These are phyloP conservation scores for Drosophila monieri DNA, from an alignment of 2,888 invertebrate genomes.

Conservation along the genomic window DNA sequence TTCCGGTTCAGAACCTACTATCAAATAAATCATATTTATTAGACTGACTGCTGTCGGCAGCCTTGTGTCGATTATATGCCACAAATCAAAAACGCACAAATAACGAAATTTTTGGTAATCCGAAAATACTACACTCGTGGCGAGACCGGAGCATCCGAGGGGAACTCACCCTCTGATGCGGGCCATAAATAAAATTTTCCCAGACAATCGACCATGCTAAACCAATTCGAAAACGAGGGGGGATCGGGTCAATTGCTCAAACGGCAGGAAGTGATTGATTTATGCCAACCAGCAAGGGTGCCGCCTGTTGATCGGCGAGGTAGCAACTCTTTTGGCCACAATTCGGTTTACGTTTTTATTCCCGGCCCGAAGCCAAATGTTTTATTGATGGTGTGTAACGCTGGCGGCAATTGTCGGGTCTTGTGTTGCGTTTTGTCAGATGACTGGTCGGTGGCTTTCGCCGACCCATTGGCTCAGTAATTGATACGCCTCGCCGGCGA, in stretches of 20 bases:
- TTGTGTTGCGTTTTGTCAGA: slow-evolving; percentile 29
- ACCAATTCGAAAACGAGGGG: slow-evolving; percentile 23
- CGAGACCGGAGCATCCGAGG: slow-evolving; percentile 2
- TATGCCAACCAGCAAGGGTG: slow-evolving; percentile 46
- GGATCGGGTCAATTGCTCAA: slow-evolving; percentile 51
- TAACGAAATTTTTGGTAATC: slow-evolving; percentile 51
- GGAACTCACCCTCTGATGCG: slow-evolving; percentile 12
- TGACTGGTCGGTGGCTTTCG: slow-evolving; percentile 39
- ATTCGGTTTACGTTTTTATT: slow-evolving; percentile 60
- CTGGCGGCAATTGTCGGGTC: slow-evolving; percentile 32
- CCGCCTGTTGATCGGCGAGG: slow-evolving; percentile 23
- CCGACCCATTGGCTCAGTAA: slow-evolving; percentile 65
- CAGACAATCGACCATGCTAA: slow-evolving; percentile 39
- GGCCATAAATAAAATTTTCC: slow-evolving; percentile 67
- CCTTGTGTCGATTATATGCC: slow-evolving; percentile 41
- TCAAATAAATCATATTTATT: slow-evolving; percentile 72
- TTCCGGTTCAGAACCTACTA: slow-evolving; percentile 35
- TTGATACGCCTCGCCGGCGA: slow-evolving; percentile 60
- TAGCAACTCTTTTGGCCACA: slow-evolving; percentile 57
- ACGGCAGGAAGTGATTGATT: slow-evolving; percentile 75
- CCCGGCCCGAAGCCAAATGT: slow-evolving; percentile 48
- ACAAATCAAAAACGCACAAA: slow-evolving; percentile 57
- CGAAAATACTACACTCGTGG: slow-evolving; percentile 10
- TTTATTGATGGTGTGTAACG: slow-evolving; percentile 76
- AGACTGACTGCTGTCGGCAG: slow-evolving; percentile 49